A percentile compares a stretch with the other conserved stretches of the same genome.
Conservation (phyloP, 2,113 vertebrate genomes). For the Pseudorectes ferrugineus region DNA sequence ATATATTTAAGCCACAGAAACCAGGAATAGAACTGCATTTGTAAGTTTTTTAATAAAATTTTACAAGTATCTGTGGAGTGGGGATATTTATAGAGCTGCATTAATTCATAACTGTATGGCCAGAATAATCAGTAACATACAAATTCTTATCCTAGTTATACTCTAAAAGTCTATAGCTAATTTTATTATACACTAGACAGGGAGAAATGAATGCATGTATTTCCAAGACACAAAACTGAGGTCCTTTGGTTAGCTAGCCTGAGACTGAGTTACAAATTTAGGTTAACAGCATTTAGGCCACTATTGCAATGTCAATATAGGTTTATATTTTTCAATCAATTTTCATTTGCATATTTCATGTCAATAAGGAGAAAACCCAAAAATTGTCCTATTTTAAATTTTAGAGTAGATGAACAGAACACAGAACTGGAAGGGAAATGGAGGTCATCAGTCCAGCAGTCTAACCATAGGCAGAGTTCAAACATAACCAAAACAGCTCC, state of each 20-base stretch:
- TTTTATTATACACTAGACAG: not conserved
- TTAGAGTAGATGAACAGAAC: not conserved
- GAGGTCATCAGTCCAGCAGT: not conserved
- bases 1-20: not conserved
- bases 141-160: not conserved
- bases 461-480: not conserved
- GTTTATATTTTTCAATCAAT: not conserved
- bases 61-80: not conserved
- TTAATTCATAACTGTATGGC: not conserved
- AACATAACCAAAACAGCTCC: not conserved
- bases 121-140: not conserved
- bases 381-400: not conserved
- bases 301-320: rapidly evolving
- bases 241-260: not conserved
- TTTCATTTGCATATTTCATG: not conserved
- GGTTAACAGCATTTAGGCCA: not conserved
- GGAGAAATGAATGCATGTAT: not conserved
- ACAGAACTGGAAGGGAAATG: not conserved
- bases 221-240: not conserved
- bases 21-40: not conserved
- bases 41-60: not conserved
- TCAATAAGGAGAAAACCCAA: not conserved
- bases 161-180: not conserved
- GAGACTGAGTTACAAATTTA: not conserved
- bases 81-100: not conserved